Percentiles rank a stretch among this genome's conserved stretches.
Evolutionary conservation across 1,140 invertebrate genomes (phyloP).

Genomic region (Tetramorium parvispinum): DNA sequence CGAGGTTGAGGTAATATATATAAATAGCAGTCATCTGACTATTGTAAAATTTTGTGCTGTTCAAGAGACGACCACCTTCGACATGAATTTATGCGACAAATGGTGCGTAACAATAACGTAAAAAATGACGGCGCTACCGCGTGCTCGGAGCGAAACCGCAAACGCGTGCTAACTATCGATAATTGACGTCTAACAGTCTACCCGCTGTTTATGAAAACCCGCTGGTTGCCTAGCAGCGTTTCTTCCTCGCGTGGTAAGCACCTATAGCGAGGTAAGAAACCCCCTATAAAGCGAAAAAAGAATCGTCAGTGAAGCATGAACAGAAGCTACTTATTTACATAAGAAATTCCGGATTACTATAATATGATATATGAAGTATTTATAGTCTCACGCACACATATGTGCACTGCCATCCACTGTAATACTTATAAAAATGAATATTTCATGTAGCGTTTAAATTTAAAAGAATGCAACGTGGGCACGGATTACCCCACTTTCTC

Average conservation of each 20-base stretch:
- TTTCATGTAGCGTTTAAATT: slow-evolving; percentile 15
- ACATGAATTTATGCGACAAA: neutral
- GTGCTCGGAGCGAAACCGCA: slow-evolving; percentile 45
- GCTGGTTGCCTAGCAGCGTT: slow-evolving; percentile 10
- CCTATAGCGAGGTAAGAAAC: neutral
- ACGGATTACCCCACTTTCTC: slow-evolving; percentile 62
- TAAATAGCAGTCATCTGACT: neutral
- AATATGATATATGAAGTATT: neutral
- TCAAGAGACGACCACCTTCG: neutral
- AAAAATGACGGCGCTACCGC: slow-evolving; percentile 31
- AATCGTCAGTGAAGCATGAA: neutral
- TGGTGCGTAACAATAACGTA: slow-evolving; percentile 19
- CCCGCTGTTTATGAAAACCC: slow-evolving; percentile 21
- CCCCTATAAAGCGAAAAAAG: slow-evolving; percentile 1
- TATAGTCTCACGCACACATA: neutral
- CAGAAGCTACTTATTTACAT: slow-evolving; percentile 19
- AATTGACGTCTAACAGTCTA: slow-evolving; percentile 43
- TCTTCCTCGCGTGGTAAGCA: neutral
- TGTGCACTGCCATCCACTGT: neutral
- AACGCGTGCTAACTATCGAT: slow-evolving; percentile 19
- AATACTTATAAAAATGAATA: neutral
- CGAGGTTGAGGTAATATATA: neutral
- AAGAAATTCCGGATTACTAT: slow-evolving; percentile 8
- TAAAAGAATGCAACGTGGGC: slow-evolving; percentile 15
- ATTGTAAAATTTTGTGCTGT: neutral